Conservation (phyloP, 2,113 vertebrate genomes). For the Chloroceryle aenea region DNA sequence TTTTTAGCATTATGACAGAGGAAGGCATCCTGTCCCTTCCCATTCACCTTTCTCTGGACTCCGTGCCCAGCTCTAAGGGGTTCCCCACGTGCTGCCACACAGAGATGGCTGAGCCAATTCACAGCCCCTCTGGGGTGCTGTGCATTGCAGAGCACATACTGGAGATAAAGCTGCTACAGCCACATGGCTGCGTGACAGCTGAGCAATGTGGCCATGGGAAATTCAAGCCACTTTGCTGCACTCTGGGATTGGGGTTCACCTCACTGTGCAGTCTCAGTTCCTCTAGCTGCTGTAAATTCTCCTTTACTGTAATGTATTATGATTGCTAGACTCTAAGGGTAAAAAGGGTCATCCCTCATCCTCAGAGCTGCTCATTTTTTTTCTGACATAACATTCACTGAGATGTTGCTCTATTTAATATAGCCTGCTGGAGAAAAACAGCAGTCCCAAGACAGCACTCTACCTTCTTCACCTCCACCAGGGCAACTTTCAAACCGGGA, state of each 20-base stretch:
- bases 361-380: background rate
- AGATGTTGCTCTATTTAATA: background rate
- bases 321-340: background rate
- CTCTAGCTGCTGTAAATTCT: background rate
- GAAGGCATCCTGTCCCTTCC: background rate
- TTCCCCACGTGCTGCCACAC: background rate
- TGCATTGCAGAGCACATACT: background rate
- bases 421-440: background rate
- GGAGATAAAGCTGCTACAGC: constrained; percentile 45
- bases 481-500: background rate
- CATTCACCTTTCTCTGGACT: background rate
- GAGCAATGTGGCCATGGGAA: background rate
- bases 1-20: background rate
- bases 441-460: background rate
- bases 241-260: background rate
- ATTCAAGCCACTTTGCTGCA: background rate
- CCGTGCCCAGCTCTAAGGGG: background rate
- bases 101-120: background rate
- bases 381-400: background rate
- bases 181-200: background rate
- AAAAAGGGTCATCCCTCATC: background rate
- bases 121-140: background rate
- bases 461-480: background rate
- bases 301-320: background rate
- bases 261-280: background rate